Conservation (phyloP, 2,797 vertebrate genomes). For the Xenops minutus region DNA sequence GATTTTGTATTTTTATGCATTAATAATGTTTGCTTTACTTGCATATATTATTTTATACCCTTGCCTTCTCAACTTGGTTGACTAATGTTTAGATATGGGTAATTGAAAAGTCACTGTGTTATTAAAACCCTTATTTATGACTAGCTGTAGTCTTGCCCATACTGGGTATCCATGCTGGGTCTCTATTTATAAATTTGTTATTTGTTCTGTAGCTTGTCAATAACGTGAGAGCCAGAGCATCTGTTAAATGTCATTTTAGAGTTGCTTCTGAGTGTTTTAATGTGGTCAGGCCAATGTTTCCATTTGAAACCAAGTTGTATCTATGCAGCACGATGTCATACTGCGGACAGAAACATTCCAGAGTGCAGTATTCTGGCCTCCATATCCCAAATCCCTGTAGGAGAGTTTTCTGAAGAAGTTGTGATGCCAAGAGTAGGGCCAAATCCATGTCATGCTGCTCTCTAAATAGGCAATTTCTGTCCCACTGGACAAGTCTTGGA, state of each 20-base stretch:
- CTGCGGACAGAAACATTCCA: neutral
- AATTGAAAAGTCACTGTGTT: neutral
- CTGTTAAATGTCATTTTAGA: slow-evolving; percentile 44
- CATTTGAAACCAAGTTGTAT: neutral
- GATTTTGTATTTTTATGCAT: neutral
- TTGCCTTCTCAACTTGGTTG: neutral
- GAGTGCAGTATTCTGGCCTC: neutral
- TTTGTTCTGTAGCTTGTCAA: slow-evolving; percentile 55
- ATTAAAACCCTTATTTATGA: slow-evolving; percentile 26
- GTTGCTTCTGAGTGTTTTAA: slow-evolving; percentile 23
- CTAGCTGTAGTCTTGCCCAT: neutral
- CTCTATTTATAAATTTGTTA: slow-evolving; percentile 53
- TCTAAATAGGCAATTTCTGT: neutral
- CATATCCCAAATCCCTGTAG: neutral
- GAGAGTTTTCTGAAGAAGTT: neutral
- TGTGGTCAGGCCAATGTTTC: neutral
- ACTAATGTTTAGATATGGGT: neutral
- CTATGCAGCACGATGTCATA: neutral
- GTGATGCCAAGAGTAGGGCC: neutral
- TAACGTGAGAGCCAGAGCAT: neutral
- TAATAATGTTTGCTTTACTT: neutral
- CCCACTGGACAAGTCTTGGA: neutral
- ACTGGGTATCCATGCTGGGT: neutral
- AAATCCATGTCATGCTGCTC: fast-evolving
- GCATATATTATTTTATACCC: neutral